These are phyloP conservation scores for Bos javanicus DNA, from an alignment of 2,113 vertebrate species.

Conservation along the genomic window DNA sequence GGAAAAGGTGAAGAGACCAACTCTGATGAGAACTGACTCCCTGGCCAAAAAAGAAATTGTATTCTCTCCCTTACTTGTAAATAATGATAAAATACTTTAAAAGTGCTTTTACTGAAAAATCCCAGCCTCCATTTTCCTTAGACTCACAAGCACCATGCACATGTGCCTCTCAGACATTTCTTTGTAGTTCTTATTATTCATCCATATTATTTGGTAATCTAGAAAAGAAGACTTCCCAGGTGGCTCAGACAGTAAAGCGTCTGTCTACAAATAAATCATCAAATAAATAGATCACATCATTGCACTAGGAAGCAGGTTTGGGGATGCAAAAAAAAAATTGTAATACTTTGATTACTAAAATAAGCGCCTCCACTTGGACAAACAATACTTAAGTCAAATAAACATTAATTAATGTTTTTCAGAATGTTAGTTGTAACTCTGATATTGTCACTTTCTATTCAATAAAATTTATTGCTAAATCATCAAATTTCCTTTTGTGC, in stretches of 20 bases:
- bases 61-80: neutral
- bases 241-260: too few relatives aligned
- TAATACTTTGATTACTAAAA: conserved; percentile 2
- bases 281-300: neutral
- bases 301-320: neutral
- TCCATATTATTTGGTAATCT: neutral
- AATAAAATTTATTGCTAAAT: conserved; percentile 10
- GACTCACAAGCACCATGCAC: neutral
- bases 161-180: neutral
- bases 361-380: neutral
- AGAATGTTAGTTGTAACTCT: neutral
- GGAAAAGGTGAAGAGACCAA: neutral
- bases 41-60: neutral
- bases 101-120: neutral
- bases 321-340: neutral
- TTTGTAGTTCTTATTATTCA: neutral
- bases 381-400: neutral
- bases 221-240: neutral
- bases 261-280: neutral
- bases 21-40: neutral
- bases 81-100: neutral
- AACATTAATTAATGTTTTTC: conserved; percentile 8
- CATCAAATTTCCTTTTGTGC: neutral
- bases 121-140: neutral
- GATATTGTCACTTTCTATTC: neutral